Base-by-base conservation (phyloP, 1,140 invertebrate genomes). In the Spodoptera frugiperda region DNA sequence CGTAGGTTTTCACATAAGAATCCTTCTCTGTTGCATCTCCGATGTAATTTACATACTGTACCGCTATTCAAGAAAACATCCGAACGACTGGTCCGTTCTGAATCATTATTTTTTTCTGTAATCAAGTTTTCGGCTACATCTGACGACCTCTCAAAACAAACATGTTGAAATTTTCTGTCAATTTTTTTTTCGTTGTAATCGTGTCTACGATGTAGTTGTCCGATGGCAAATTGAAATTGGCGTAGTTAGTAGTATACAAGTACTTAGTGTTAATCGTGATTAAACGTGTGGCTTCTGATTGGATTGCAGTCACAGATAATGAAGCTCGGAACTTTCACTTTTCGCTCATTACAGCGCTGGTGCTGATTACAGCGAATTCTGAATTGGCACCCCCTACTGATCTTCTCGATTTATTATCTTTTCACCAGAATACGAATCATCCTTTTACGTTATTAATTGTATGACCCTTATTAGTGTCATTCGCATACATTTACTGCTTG, bases 291-390 rank as follows among this genome's bases (percentile, higher is more conserved):
- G 84, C 87, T 91, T 81, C 89, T 83, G 87, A 91, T 88, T 83
- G 55, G 71, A 55, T 83, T 82, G 85, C 80, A 84, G 74, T 75
- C 81, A 74, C 81, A 82, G 87, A 91, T 92, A 91, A 91, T 89
- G 89, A 87, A 85, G 75, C 82, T 77, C 81, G 80, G 79, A 77
- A 82, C 89, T 93, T 93, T 91, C 89, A 89, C 89, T 93, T 90
- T 90, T 89, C 81, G 82, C 88, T 92, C 89, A 91, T 91, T 91
- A 93, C 83, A 83, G 81, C 81, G 84, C 84, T 84, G 83, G 82
- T 82, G 85, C 84, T 84, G 84, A 80, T 75, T 75, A 65, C 57
- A 44, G 19, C 46, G 77, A 81, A 77, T 78, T 78, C 77, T 70
- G 82, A 78, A 86, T 85, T 83, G 87, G 81, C 83, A 82, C 80